Conservation (phyloP, 2,797 vertebrate species). For the Pseudochirops cupreus region DNA sequence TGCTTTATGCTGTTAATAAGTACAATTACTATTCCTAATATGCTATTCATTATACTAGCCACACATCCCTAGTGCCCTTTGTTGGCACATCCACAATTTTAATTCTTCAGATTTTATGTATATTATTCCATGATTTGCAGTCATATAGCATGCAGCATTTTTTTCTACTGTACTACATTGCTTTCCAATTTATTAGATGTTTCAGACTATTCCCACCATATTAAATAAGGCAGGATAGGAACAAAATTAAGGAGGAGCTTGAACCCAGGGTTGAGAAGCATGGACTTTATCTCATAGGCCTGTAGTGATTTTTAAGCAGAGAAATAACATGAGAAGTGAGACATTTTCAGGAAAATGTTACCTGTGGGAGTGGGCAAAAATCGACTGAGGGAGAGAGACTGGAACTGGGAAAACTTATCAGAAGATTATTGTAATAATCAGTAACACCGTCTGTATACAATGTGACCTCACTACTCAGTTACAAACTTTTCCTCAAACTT, state of each 20-base stretch:
- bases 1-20: neutral
- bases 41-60: neutral
- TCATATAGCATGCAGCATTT: neutral
- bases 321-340: neutral
- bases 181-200: neutral
- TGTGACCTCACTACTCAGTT: neutral
- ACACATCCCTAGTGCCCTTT: neutral
- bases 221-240: neutral
- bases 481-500: neutral
- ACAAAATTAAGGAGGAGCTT: neutral
- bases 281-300: neutral
- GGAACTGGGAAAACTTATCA: neutral
- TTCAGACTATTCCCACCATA: neutral
- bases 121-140: neutral
- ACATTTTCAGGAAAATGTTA: neutral
- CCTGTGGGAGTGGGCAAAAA: neutral
- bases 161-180: neutral
- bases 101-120: neutral
- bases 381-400: neutral
- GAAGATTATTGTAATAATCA: neutral
- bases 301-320: neutral
- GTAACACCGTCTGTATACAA: neutral
- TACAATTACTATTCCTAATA: neutral
- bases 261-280: neutral
- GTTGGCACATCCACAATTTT: neutral